Base-by-base conservation (phyloP, 1,140 invertebrate species). In the Hypothenemus hampei region DNA sequence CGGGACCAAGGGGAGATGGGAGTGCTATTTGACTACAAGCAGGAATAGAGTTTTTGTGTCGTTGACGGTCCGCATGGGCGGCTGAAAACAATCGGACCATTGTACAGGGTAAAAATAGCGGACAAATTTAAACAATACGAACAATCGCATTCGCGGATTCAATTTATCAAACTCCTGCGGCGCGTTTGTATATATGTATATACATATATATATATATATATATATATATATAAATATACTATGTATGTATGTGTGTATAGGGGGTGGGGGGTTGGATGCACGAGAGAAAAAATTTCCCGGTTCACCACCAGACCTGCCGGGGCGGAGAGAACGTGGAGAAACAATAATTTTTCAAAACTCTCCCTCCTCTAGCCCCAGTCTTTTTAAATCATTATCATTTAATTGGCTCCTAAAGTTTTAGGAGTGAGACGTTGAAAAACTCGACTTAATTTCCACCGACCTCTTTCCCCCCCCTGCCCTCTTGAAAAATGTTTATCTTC, bases 371-470 rank as follows among this genome's bases (percentile, higher is more conserved):
- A n/a, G n/a, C n/a, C 35, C 35, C 35, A 37, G 35, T 16, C 8
- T 10, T 37, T 29, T 7, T 37, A 13, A 43, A 21, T 22, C 40
- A 43, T 43, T 43, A 43, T 43, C 40, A 43, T 43, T 43, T 22
- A 43, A 43, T 43, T 43, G 40, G 21, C 11, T 18, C 19, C 21
- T 43, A n/a, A n/a, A n/a, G n/a, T 43, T 41, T 43, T 43, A 4
- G 11, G 23, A 22, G 19, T 43, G 40, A 43, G 19, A 43, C 40
- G n/a, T 21, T 23, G 40, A 43, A 39, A 39, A 39, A 39, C 13
- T 39, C 18, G 10, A 5, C 18, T 13, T 39, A 39, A 39, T 39
- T 39, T 39, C 36, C 36, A 13, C 19, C 36, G 10, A 39, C 13
- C 15, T 16, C 13, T 13, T 18, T 43, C 19, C 16, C 21, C n/a